A percentile compares a stretch with the other conserved stretches of the same genome.
Conservation (phyloP, 2,888 invertebrate genomes). For the Metacarcinus magister region DNA sequence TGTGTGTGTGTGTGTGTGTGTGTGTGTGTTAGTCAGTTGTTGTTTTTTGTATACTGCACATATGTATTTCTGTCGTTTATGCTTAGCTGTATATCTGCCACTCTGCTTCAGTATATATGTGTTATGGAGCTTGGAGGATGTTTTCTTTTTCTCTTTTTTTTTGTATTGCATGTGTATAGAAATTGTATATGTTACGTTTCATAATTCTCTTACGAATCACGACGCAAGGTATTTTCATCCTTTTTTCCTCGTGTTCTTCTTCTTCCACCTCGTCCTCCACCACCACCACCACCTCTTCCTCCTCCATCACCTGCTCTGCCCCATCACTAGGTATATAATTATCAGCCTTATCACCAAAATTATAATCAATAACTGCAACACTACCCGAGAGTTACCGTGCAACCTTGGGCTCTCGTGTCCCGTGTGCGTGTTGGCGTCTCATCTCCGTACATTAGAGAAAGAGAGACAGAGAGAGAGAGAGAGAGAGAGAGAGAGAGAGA, state of each 20-base stretch:
- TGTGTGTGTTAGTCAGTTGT: too few species aligned
- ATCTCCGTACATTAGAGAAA: neutral
- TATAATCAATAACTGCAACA: constrained; percentile 13
- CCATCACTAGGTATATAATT: neutral
- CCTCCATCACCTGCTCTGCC: neutral
- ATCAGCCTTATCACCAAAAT: neutral
- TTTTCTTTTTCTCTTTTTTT: neutral
- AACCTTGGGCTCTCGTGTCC: neutral
- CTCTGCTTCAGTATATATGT: neutral
- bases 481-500: neutral
- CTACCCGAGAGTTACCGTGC: neutral
- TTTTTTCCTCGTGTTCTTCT: neutral
- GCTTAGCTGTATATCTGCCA: neutral
- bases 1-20: too few species aligned
- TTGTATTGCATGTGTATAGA: neutral
- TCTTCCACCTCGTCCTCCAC: neutral
- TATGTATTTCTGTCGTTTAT: neutral
- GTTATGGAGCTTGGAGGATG: too few species aligned
- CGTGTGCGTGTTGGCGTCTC: neutral
- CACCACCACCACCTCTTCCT: neutral
- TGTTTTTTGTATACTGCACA: too few species aligned
- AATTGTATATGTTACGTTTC: neutral
- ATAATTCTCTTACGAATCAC: neutral
- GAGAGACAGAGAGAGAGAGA: neutral
- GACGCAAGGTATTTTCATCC: neutral